phyloP scores from a whole-genome alignment of 2,113 vertebrate species.

The Bothrops jararaca region DNA sequence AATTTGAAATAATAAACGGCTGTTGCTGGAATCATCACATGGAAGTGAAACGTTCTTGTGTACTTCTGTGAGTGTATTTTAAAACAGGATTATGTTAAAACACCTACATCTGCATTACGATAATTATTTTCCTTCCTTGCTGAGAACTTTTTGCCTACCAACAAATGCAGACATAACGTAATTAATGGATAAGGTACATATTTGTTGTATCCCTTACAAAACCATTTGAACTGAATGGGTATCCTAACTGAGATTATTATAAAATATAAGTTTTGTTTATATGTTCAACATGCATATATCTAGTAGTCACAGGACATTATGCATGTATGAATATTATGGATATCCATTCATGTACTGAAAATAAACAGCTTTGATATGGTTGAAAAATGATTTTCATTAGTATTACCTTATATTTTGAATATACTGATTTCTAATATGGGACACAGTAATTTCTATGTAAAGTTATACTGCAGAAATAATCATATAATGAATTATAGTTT shows the following conservation, averaged over 20 bases:
- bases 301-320: background rate
- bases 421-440: background rate
- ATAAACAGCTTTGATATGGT: background rate
- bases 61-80: constrained; percentile 21
- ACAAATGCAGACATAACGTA: background rate
- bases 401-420: background rate
- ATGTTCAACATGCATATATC: background rate
- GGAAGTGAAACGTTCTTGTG: constrained; percentile 20
- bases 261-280: background rate
- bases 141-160: background rate
- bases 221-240: background rate
- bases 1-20: constrained; percentile 22
- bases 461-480: background rate
- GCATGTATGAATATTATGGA: background rate
- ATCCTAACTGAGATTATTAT: background rate
- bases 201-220: background rate
- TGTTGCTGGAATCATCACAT: constrained; percentile 2
- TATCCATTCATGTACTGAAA: background rate
- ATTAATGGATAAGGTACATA: background rate
- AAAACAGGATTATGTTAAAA: constrained; percentile 25
- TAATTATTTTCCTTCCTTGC: background rate
- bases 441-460: background rate
- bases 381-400: background rate
- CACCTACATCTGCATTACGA: background rate
- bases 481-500: background rate